Evolutionary conservation across 2,888 invertebrate genomes (phyloP), one percentile per base, ranked within the genome.

Genomic region (Xanthia icteritia): DNA sequence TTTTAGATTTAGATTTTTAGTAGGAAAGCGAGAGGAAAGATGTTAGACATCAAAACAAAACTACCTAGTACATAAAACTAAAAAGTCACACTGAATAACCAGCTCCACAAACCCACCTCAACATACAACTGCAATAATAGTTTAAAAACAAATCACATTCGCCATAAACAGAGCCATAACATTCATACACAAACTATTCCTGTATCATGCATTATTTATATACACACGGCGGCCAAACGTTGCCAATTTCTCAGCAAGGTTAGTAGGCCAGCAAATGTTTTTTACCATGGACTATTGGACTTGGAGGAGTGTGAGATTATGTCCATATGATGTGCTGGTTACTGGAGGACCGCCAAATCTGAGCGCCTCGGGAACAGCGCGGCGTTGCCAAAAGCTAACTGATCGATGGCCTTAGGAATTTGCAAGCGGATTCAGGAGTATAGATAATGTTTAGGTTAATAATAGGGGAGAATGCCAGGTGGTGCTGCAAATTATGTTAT

Each of bases 401-500:
- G 93, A 92, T 92, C 91, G 91, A 93, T 92, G 92, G 89, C 90
- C 90, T 91, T 88, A 90, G 89, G 89, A 91, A 92, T 91, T 91
- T 91, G 89, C 89, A 85, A 86, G 89, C 81, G 87, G 88, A 90
- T 88, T 85, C 86, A 83, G 84, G 83, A 81, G 86, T 83, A 75
- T 74, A 76, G 73, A 85, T 88, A 82, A 89, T 79, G 77, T 70
- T 87, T 58, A 72, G 56, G 73, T 54, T 84, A 76, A 76, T 83
- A 77, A 77, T 78, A 85, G 71, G 64, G 45, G 36, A 31, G 48
- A 23, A 69, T 83, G 78, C 56, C 58, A 78, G 78, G 39, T 31
- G 36, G 58, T 77, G 64, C 20, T 68, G 36, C 54, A 51, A 70
- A 60, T 60, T 42, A 36, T 39, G 51, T 36, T 45, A 20, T 42